Evolutionary conservation across 2,888 invertebrate genomes (phyloP).

Genomic region (Mythimna vitellina): DNA sequence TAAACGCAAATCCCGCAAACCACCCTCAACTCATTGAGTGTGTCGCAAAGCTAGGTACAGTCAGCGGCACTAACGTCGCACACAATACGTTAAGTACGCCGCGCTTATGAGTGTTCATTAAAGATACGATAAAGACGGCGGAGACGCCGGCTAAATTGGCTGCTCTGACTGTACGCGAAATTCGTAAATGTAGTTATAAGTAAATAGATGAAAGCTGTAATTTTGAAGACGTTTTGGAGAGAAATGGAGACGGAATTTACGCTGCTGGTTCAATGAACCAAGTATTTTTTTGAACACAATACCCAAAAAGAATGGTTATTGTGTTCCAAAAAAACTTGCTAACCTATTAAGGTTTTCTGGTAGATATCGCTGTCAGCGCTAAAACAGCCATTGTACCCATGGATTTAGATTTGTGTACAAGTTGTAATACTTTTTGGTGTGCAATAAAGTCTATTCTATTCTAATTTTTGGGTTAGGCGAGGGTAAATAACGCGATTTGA

Average conservation of each 20-base stretch:
- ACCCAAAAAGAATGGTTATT: too few relatives aligned
- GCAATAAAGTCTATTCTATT: too few relatives aligned
- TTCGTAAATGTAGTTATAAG: slow-evolving; percentile 58
- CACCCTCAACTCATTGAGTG: slow-evolving; percentile 76
- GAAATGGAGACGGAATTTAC: not conserved
- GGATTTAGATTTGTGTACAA: too few relatives aligned
- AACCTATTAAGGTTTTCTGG: too few relatives aligned
- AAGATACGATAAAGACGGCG: slow-evolving; percentile 90
- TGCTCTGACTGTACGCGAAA: slow-evolving; percentile 71
- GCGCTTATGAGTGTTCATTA: slow-evolving; percentile 90
- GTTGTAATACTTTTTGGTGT: too few relatives aligned
- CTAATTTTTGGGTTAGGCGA: too few relatives aligned
- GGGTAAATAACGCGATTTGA: too few relatives aligned
- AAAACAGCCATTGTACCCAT: too few relatives aligned
- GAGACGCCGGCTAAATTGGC: slow-evolving; percentile 82
- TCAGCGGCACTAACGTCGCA: slow-evolving; percentile 66
- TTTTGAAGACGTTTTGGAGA: slow-evolving; percentile 14
- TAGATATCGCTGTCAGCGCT: too few relatives aligned
- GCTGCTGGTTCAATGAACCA: not conserved
- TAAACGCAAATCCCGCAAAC: slow-evolving; percentile 84
- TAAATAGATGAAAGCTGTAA: slow-evolving; percentile 45
- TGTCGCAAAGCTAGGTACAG: slow-evolving; percentile 65
- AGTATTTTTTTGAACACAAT: not conserved
- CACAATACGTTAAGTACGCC: slow-evolving; percentile 85
- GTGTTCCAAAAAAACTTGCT: too few relatives aligned